Percentiles rank a stretch among this genome's conserved stretches.
phyloP scores from a whole-genome alignment of 2,888 invertebrate species.

The Anthophora plumipes region DNA sequence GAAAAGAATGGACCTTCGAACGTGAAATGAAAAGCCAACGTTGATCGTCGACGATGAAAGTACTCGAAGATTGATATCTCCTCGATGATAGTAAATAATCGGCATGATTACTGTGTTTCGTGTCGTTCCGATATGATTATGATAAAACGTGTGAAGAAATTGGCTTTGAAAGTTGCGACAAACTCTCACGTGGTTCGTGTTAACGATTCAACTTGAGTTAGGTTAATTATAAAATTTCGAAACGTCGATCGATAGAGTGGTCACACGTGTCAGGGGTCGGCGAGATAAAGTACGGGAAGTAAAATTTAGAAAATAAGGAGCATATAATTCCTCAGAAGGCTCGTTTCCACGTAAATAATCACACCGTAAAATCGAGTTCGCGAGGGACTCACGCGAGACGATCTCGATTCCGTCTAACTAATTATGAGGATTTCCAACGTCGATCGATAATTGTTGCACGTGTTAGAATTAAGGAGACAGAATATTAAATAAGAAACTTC shows the following conservation, averaged over 20 bases:
- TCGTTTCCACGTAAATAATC: background rate
- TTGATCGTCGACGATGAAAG: background rate
- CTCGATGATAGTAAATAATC: background rate
- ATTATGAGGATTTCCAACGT: background rate
- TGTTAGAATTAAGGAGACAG: background rate
- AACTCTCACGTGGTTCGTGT: no score
- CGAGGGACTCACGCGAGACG: background rate
- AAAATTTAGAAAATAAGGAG: no score
- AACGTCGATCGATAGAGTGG: no score
- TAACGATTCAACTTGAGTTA: no score
- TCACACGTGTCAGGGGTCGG: no score
- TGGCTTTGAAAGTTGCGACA: no score
- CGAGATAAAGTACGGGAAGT: no score
- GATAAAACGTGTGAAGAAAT: no score
- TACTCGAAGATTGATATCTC: conserved; percentile 2
- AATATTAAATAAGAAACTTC: no score
- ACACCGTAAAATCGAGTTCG: background rate
- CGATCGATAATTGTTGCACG: background rate
- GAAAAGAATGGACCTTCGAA: conserved; percentile 3
- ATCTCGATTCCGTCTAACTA: background rate
- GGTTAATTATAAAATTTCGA: no score
- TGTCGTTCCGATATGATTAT: no score
- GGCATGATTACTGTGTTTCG: background rate
- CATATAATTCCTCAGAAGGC: no score
- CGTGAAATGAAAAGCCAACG: background rate